phyloP scores from a whole-genome alignment of 1,140 invertebrate genomes.

The Dendrolimus kikuchii region DNA sequence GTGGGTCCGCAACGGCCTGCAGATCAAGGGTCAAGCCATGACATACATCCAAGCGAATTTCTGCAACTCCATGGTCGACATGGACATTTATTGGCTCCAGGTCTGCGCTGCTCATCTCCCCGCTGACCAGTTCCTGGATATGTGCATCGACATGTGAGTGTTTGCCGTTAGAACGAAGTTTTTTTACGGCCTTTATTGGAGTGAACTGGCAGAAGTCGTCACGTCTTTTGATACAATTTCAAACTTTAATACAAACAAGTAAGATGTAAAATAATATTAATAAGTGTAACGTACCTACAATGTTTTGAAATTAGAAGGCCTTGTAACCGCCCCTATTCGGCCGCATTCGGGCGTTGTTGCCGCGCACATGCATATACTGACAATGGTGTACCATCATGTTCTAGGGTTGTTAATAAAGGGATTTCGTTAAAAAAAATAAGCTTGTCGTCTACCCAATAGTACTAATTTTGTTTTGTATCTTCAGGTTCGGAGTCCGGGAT shows the following conservation, averaged over 20 bases:
- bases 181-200: neutral
- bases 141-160: constrained; percentile 89
- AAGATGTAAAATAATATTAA: too few species aligned
- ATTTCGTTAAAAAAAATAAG: neutral
- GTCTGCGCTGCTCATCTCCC: constrained; percentile 92
- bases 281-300: too few species aligned
- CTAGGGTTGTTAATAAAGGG: too few species aligned
- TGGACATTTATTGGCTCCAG: constrained; percentile 95
- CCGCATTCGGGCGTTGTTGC: too few species aligned
- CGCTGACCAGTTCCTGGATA: constrained; percentile 88
- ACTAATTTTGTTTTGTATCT: neutral
- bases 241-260: too few species aligned
- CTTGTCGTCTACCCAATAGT: neutral
- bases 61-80: constrained; percentile 98
- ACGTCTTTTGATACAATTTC: too few species aligned
- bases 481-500: constrained; percentile 86
- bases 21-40: constrained; percentile 98
- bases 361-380: too few species aligned
- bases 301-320: too few species aligned
- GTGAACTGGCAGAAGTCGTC: too few species aligned
- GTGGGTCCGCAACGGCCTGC: constrained; percentile 97
- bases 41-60: constrained; percentile 99
- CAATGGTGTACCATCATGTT: too few species aligned
- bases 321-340: too few species aligned
- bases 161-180: neutral